Conservation (phyloP, 2,888 invertebrate genomes). For the Teinopalpus imperialis region DNA sequence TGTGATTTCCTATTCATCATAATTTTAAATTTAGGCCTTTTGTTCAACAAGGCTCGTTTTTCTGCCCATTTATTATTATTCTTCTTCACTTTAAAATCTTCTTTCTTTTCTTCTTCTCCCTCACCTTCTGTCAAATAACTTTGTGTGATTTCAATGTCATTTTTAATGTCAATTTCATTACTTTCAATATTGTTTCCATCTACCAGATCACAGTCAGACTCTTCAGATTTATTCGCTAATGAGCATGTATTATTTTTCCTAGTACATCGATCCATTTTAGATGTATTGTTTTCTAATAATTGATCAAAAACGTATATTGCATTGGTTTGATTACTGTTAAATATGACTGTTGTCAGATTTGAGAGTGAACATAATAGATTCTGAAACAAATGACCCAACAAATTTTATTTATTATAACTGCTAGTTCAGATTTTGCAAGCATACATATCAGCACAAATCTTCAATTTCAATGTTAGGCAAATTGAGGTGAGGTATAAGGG, state of each 20-base stretch:
- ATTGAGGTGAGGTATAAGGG: too few species aligned
- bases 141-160: not conserved
- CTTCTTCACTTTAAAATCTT: constrained; percentile 17
- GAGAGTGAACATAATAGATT: constrained; percentile 22
- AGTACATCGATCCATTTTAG: constrained; percentile 2
- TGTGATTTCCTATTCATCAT: constrained; percentile 21
- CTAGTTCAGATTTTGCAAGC: too few species aligned
- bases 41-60: constrained; percentile 38
- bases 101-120: not conserved
- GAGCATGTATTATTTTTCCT: not conserved
- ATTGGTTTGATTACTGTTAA: constrained; percentile 17
- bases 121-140: not conserved
- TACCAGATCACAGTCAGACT: not conserved
- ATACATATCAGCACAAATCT: too few species aligned
- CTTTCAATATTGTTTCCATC: not conserved
- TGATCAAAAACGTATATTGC: constrained; percentile 21
- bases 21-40: constrained; percentile 45
- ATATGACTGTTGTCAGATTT: constrained; percentile 23
- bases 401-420: too few species aligned
- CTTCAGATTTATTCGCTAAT: not conserved
- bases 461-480: too few species aligned
- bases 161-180: not conserved
- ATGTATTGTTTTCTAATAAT: not conserved
- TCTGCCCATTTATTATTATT: constrained; percentile 40
- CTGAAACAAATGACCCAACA: constrained; percentile 32